A percentile compares a stretch with the other conserved stretches of the same genome.
These are phyloP conservation scores for Magallana ariakensis DNA, from an alignment of 1,140 invertebrate genomes.

Conservation along the genomic window DNA sequence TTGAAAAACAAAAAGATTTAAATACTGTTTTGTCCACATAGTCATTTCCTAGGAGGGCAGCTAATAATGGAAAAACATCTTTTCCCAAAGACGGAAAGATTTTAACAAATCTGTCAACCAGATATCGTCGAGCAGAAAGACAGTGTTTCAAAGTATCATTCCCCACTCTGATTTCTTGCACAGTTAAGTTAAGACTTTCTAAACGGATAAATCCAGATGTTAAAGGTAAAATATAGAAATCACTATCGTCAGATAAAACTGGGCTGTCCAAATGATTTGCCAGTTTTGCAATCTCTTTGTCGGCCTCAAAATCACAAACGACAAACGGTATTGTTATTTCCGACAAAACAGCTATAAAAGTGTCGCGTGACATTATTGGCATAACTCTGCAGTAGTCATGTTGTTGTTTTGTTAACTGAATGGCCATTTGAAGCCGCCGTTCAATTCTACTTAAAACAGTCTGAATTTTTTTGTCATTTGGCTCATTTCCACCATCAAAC, in stretches of 20 bases:
- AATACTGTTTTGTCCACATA: constrained; percentile 87
- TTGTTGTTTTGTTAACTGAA: constrained; percentile 63
- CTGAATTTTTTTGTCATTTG: constrained; percentile 86
- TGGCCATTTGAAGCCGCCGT: constrained; percentile 82
- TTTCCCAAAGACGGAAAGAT: constrained; percentile 85
- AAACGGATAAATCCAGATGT: constrained; percentile 87
- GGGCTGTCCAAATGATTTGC: constrained; percentile 89
- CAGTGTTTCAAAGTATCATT: constrained; percentile 61
- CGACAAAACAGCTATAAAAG: constrained; percentile 85
- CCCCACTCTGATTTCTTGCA: constrained; percentile 50
- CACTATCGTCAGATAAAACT: constrained; percentile 92
- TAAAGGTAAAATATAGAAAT: constrained; percentile 93
- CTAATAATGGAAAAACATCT: constrained; percentile 86
- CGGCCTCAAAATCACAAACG: constrained; percentile 91
- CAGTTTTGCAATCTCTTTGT: constrained; percentile 89
- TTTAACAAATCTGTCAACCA: constrained; percentile 85
- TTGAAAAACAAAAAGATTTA: constrained; percentile 85
- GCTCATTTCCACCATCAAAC: constrained; percentile 89
- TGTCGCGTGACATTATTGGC: constrained; percentile 83
- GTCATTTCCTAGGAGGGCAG: too few species aligned
- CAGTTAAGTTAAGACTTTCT: constrained; percentile 83
- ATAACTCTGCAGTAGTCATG: constrained; percentile 72
- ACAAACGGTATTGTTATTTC: constrained; percentile 85
- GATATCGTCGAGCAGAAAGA: constrained; percentile 87
- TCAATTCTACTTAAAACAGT: constrained; percentile 85